phyloP scores from a whole-genome alignment of 2,113 vertebrate genomes.

The Notechis scutatus region DNA sequence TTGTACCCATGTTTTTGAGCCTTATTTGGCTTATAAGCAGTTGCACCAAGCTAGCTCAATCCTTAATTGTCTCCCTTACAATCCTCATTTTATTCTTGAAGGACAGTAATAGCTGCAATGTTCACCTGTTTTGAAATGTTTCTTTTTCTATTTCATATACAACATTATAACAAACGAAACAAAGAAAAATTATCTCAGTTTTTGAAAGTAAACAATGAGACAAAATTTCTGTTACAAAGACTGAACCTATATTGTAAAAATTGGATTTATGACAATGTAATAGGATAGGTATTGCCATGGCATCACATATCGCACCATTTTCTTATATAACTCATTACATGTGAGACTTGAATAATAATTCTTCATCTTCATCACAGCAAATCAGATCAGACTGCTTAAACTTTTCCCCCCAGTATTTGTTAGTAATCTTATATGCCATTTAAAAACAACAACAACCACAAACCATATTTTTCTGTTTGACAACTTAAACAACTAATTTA shows the following conservation, averaged over 20 bases:
- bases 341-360: slow-evolving; percentile 35
- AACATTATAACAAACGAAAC: slow-evolving; percentile 14
- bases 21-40: neutral
- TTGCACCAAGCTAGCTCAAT: neutral
- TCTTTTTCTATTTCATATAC: slow-evolving; percentile 32
- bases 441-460: slow-evolving; percentile 21
- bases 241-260: slow-evolving; percentile 23
- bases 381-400: slow-evolving; percentile 41
- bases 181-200: slow-evolving; percentile 21
- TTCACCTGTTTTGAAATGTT: slow-evolving; percentile 7
- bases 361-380: neutral
- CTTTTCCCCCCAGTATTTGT: slow-evolving; percentile 54
- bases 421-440: slow-evolving; percentile 44
- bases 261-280: slow-evolving; percentile 14
- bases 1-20: neutral
- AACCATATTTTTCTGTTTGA: slow-evolving; percentile 33
- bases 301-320: slow-evolving; percentile 28
- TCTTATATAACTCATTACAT: slow-evolving; percentile 29
- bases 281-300: slow-evolving; percentile 29
- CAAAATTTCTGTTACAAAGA: slow-evolving; percentile 27
- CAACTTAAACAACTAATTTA: slow-evolving; percentile 56
- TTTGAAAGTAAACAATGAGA: slow-evolving; percentile 29
- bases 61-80: neutral
- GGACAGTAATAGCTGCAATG: neutral
- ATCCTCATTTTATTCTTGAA: neutral